Evolutionary conservation across 2,888 invertebrate genomes (phyloP).

Genomic region (Koerneria pararmatus): DNA sequence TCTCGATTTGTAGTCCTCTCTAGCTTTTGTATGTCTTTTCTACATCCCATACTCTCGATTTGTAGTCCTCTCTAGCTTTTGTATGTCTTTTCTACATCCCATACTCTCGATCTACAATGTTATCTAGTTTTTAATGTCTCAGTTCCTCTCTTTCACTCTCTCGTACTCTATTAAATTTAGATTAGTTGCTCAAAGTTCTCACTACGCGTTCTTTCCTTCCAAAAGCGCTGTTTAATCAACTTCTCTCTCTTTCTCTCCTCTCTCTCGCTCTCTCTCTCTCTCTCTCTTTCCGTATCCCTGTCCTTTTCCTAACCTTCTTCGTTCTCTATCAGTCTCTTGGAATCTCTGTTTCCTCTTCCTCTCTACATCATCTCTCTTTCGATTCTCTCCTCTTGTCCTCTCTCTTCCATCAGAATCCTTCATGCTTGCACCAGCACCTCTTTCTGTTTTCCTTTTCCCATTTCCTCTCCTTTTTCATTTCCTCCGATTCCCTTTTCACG

Average conservation of each 20-base stretch:
- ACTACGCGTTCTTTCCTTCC: not conserved
- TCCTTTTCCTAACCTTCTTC: conserved; percentile 10
- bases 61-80: not conserved
- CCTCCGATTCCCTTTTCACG: no score
- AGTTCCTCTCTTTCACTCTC: not conserved
- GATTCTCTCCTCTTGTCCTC: conserved; percentile 2
- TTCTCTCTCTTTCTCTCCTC: no score
- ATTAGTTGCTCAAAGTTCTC: not conserved
- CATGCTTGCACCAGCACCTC: no score
- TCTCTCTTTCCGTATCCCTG: not conserved
- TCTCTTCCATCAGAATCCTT: conserved; percentile 1
- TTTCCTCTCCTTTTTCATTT: conserved; percentile 7
- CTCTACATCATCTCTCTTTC: not conserved
- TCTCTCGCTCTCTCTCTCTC: conserved; percentile 22
- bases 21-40: no score
- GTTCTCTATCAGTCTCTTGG: conserved; percentile 10
- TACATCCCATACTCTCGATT: not conserved
- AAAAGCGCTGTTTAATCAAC: no score
- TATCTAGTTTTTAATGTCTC: not conserved
- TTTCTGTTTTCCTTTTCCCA: conserved; percentile 1
- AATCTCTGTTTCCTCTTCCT: not conserved
- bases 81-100: not conserved
- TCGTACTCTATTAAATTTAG: not conserved
- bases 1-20: no score
- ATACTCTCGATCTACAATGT: not conserved